A percentile compares a stretch with the other conserved stretches of the same genome.
Conservation (phyloP, 1,140 invertebrate genomes). For the Pogonognathellus flavescens region DNA sequence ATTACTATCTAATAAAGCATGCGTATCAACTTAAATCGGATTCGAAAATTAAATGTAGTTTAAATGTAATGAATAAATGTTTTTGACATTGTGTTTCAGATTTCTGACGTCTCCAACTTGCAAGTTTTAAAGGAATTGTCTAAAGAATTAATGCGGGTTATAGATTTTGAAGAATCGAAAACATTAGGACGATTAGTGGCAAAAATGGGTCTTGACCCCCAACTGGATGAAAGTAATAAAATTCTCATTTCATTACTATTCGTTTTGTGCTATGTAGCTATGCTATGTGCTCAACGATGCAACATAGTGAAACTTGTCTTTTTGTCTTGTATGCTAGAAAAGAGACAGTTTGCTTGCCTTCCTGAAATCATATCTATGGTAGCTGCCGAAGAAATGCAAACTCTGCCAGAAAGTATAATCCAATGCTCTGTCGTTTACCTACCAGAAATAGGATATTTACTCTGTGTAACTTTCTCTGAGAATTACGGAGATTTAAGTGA, state of each 20-base stretch:
- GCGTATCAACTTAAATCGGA: too few species aligned
- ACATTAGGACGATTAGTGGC: slow-evolving; percentile 77
- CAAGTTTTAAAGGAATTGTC: slow-evolving; percentile 67
- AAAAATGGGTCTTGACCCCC: slow-evolving; percentile 77
- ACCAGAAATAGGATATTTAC: slow-evolving; percentile 84
- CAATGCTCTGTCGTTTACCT: slow-evolving; percentile 83
- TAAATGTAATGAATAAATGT: too few species aligned
- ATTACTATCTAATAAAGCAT: too few species aligned
- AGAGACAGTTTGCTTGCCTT: slow-evolving; percentile 54
- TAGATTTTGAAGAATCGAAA: slow-evolving; percentile 80
- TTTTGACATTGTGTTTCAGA: background rate
- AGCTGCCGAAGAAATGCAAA: slow-evolving; percentile 78
- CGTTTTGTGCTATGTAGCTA: too few species aligned
- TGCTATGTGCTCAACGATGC: too few species aligned
- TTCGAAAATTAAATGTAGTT: too few species aligned
- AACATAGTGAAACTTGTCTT: too few species aligned
- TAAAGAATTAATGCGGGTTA: slow-evolving; percentile 73
- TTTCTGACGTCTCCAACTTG: background rate
- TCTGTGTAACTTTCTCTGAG: slow-evolving; percentile 79
- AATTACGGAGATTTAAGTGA: slow-evolving; percentile 71
- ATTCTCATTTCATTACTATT: too few species aligned
- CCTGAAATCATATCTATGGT: slow-evolving; percentile 75
- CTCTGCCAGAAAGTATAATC: slow-evolving; percentile 77
- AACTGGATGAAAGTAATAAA: slow-evolving; percentile 78
- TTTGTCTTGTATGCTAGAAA: slow-evolving; percentile 19